A percentile compares a stretch with the other conserved stretches of the same genome.
These are phyloP conservation scores for Scatophagus argus DNA, from an alignment of 2,113 vertebrate species.

Conservation along the genomic window DNA sequence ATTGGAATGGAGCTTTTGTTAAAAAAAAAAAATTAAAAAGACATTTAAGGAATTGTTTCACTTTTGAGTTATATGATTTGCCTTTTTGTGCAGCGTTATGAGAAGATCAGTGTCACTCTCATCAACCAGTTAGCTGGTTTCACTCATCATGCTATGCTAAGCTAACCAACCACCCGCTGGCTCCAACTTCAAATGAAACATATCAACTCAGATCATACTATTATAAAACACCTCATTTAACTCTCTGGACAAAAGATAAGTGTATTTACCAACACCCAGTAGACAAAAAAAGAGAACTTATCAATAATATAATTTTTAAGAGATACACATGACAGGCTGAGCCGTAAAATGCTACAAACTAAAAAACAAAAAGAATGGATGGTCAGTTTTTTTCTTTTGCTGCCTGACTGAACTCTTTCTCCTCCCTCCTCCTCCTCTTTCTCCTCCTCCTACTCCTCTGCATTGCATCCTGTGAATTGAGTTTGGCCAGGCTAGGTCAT, in stretches of 20 bases:
- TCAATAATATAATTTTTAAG: background rate
- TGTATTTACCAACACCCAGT: background rate
- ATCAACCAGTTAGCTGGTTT: too few species aligned
- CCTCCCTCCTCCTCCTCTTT: slow-evolving; percentile 21
- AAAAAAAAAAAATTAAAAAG: too few species aligned
- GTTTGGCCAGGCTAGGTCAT: slow-evolving; percentile 65
- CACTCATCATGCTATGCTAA: background rate
- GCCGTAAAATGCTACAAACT: slow-evolving; percentile 20
- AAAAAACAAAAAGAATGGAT: slow-evolving; percentile 28
- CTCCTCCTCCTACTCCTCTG: slow-evolving; percentile 14
- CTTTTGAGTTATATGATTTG: background rate
- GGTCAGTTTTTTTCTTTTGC: slow-evolving; percentile 33
- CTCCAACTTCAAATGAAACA: background rate
- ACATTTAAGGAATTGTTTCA: background rate
- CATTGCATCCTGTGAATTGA: slow-evolving; percentile 60
- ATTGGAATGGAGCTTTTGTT: too few species aligned
- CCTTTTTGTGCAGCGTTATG: background rate
- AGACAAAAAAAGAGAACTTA: background rate
- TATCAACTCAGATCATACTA: background rate
- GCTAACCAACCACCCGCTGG: background rate
- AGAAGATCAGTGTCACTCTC: background rate
- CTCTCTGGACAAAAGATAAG: background rate
- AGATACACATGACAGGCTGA: slow-evolving; percentile 4
- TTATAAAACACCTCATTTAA: background rate
- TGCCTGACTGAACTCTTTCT: slow-evolving; percentile 42